Percentiles rank a stretch among this genome's conserved stretches.
These are phyloP conservation scores for Rhogogaster chlorosoma DNA, from an alignment of 2,888 invertebrate genomes.

Conservation along the genomic window DNA sequence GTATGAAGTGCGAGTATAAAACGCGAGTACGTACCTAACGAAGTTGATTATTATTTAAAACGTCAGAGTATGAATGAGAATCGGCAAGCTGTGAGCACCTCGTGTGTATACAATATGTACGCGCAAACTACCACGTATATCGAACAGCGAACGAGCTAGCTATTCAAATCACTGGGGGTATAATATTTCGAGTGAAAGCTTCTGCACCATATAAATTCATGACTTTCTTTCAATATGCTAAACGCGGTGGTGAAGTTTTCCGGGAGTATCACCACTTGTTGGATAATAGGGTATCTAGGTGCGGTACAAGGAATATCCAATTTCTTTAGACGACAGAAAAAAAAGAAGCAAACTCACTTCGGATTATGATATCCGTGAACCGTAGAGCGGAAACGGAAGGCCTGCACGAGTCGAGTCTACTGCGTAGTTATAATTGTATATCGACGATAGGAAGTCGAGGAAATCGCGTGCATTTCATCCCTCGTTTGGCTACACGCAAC, in stretches of 20 bases:
- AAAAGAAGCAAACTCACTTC: no score
- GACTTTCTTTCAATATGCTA: constrained; percentile 21
- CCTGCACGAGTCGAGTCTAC: neutral
- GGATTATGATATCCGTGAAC: neutral
- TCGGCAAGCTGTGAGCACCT: neutral
- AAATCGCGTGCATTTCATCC: neutral
- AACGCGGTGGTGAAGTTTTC: neutral
- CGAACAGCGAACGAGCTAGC: neutral
- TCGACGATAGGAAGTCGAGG: constrained; percentile 4
- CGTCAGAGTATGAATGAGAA: neutral
- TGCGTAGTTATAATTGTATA: neutral
- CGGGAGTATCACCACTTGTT: constrained; percentile 5
- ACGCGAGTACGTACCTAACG: neutral
- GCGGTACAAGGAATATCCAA: neutral
- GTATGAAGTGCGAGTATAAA: neutral
- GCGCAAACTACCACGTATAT: neutral
- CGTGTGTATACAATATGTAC: neutral
- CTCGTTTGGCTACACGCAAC: neutral
- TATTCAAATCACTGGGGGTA: constrained; percentile 6
- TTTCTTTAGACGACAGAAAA: neutral
- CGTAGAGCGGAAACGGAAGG: neutral
- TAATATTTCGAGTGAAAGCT: neutral
- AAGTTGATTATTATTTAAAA: neutral
- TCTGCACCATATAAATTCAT: constrained; percentile 12
- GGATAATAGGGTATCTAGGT: neutral